Evolutionary conservation across 1,140 invertebrate species (phyloP).

Genomic region (Aphelenchoides avenae): DNA sequence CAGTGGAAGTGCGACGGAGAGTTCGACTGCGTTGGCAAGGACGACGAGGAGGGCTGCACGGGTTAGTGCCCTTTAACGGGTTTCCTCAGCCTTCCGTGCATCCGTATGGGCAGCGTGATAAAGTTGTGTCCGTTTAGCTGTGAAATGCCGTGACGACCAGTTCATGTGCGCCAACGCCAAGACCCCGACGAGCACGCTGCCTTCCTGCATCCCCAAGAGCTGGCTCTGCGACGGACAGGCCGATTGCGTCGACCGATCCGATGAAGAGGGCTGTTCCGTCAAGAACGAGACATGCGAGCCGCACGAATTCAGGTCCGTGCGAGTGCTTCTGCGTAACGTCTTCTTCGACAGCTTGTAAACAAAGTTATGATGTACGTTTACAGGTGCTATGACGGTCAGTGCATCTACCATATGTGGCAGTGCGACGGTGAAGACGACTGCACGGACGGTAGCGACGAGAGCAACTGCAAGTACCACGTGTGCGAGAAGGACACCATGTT

Average conservation of each 20-base stretch:
- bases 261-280: slow-evolving; percentile 47
- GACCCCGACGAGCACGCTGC: too few relatives aligned
- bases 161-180: too few relatives aligned
- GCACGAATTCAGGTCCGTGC: slow-evolving; percentile 28
- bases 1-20: too few relatives aligned
- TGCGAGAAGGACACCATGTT: slow-evolving; percentile 28
- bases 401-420: slow-evolving; percentile 66
- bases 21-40: too few relatives aligned
- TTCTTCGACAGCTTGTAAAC: not conserved
- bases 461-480: slow-evolving; percentile 24
- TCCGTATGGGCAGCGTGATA: too few relatives aligned
- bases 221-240: slow-evolving; percentile 74
- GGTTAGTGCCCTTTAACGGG: too few relatives aligned
- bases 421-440: slow-evolving; percentile 68
- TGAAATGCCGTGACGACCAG: too few relatives aligned
- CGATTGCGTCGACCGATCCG: slow-evolving; percentile 59
- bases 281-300: slow-evolving; percentile 24
- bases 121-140: too few relatives aligned
- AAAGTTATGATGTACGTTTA: slow-evolving; percentile 1
- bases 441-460: slow-evolving; percentile 77
- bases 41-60: too few relatives aligned
- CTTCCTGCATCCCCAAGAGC: slow-evolving; percentile 72
- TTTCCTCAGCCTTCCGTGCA: too few relatives aligned
- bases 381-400: slow-evolving; percentile 25
- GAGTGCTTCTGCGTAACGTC: not conserved